Conservation (phyloP, 2,113 vertebrate genomes). For the Tichodroma muraria region DNA sequence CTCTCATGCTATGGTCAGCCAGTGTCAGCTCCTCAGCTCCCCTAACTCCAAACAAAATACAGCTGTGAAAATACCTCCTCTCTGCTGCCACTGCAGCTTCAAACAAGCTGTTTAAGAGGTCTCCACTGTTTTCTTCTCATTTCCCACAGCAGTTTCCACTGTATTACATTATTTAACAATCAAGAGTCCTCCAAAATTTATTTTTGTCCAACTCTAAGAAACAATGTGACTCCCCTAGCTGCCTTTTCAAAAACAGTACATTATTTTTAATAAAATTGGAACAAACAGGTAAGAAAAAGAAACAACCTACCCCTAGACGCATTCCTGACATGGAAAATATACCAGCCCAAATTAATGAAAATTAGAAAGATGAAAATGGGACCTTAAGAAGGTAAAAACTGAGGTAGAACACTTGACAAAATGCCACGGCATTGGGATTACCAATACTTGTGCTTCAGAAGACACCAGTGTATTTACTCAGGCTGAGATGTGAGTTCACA, state of each 20-base stretch:
- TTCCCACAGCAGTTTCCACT: slow-evolving; percentile 40
- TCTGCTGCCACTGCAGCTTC: not conserved
- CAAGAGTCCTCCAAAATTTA: not conserved
- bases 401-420: not conserved
- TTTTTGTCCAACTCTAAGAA: not conserved
- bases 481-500: not conserved
- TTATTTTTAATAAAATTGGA: not conserved
- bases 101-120: slow-evolving; percentile 1
- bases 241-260: not conserved
- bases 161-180: slow-evolving; percentile 10
- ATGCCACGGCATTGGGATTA: not conserved
- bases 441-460: not conserved
- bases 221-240: not conserved
- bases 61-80: slow-evolving; percentile 54
- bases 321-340: not conserved
- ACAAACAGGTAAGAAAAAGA: not conserved
- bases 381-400: not conserved
- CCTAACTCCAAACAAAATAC: slow-evolving; percentile 49
- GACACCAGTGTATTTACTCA: not conserved
- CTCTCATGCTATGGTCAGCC: slow-evolving; percentile 1
- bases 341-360: not conserved
- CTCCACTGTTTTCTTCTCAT: slow-evolving; percentile 5
- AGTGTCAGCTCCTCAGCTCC: slow-evolving; percentile 17
- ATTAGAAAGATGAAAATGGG: not conserved
- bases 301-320: not conserved